phyloP scores from a whole-genome alignment of 2,888 invertebrate species.

The Eremobia ochroleuca region DNA sequence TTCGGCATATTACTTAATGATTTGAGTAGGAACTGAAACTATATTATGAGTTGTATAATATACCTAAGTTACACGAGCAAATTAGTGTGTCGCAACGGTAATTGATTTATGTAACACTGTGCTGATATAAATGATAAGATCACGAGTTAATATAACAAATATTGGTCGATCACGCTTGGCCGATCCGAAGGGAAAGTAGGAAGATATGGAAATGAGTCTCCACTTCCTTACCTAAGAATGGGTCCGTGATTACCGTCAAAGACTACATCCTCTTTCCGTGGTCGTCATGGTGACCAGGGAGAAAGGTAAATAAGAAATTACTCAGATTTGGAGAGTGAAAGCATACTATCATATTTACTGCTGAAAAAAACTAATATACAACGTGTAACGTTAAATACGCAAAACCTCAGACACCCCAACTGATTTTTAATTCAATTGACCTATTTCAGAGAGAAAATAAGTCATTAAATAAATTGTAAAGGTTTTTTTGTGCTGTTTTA shows the following conservation, averaged over 20 bases:
- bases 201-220: constrained; percentile 35
- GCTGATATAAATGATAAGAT: neutral
- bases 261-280: constrained; percentile 9
- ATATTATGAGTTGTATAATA: neutral
- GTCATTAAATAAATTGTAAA: too few relatives aligned
- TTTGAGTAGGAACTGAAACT: neutral
- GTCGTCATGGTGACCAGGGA: neutral
- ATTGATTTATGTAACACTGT: neutral
- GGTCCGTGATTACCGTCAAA: constrained; percentile 17
- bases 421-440: too few relatives aligned
- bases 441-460: too few relatives aligned
- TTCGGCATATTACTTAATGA: neutral
- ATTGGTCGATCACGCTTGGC: constrained; percentile 2
- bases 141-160: neutral
- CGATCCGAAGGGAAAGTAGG: constrained; percentile 38
- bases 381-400: too few relatives aligned
- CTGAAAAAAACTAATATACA: too few relatives aligned
- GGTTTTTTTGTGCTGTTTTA: too few relatives aligned
- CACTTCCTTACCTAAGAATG: constrained; percentile 33
- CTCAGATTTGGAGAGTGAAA: neutral
- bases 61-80: neutral
- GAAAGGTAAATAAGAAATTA: neutral
- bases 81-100: constrained; percentile 9
- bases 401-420: too few relatives aligned
- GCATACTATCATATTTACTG: too few relatives aligned